A percentile compares a stretch with the other conserved stretches of the same genome.
Evolutionary conservation across 2,797 vertebrate species (phyloP).

Genomic region (Myripristis murdjan): DNA sequence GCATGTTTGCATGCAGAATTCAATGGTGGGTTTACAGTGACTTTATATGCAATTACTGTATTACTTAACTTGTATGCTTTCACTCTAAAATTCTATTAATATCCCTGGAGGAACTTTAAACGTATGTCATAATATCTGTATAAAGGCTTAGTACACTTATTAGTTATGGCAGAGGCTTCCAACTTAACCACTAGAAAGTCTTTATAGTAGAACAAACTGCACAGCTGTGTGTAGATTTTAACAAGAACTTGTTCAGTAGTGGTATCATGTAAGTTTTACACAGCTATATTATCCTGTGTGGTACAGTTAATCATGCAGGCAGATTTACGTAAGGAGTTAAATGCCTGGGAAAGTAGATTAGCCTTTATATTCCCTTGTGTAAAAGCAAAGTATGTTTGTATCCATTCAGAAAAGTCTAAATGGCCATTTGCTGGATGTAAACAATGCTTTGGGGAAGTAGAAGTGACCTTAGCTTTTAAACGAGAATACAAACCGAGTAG

Average conservation of each 20-base stretch:
- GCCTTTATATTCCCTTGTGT: neutral
- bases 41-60: neutral
- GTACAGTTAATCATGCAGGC: neutral
- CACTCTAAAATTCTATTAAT: too few species aligned
- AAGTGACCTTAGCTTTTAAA: neutral
- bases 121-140: neutral
- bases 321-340: neutral
- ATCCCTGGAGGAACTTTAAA: neutral
- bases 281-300: too few species aligned
- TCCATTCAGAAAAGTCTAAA: neutral
- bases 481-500: conserved; percentile 13
- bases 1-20: neutral
- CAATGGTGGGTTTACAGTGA: neutral
- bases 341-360: neutral
- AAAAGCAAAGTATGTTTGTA: neutral
- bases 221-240: too few species aligned
- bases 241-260: too few species aligned
- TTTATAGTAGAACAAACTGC: too few species aligned
- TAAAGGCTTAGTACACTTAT: too few species aligned
- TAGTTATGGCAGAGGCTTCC: too few species aligned
- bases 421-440: neutral
- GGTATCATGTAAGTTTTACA: too few species aligned
- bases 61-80: neutral
- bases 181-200: too few species aligned
- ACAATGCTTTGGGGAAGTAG: conserved; percentile 11